A percentile compares a stretch with the other conserved stretches of the same genome.
Conservation (phyloP, 2,113 vertebrate species). For the Baryphthengus martii region DNA sequence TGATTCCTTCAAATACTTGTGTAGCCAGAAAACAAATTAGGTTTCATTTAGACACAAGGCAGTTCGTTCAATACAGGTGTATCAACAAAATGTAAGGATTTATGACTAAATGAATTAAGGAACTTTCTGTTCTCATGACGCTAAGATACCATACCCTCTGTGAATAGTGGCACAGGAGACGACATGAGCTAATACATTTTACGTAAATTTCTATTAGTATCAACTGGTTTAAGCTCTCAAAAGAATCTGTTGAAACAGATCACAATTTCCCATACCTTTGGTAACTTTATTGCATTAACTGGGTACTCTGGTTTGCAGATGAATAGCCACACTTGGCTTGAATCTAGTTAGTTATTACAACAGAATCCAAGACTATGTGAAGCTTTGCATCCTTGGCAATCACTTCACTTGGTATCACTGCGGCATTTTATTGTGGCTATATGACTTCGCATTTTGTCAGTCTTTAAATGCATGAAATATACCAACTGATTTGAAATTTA, state of each 20-base stretch:
- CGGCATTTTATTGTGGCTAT: not conserved
- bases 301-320: not conserved
- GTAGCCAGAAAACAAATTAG: not conserved
- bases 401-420: not conserved
- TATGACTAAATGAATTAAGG: not conserved
- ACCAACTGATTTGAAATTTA: constrained; percentile 6
- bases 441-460: not conserved
- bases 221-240: not conserved
- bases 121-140: not conserved
- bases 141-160: not conserved
- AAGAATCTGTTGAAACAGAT: not conserved
- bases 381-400: not conserved
- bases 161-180: not conserved
- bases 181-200: not conserved
- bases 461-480: not conserved
- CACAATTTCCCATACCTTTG: not conserved
- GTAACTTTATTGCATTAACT: not conserved
- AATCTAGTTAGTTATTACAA: not conserved
- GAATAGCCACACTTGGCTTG: not conserved
- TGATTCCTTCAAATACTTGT: not conserved
- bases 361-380: not conserved
- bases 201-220: not conserved
- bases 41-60: not conserved
- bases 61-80: not conserved
- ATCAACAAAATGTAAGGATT: not conserved